Evolutionary conservation across 2,888 invertebrate species (phyloP), one percentile per base, ranked within the genome.

Genomic region (Drosophila buzzatii): DNA sequence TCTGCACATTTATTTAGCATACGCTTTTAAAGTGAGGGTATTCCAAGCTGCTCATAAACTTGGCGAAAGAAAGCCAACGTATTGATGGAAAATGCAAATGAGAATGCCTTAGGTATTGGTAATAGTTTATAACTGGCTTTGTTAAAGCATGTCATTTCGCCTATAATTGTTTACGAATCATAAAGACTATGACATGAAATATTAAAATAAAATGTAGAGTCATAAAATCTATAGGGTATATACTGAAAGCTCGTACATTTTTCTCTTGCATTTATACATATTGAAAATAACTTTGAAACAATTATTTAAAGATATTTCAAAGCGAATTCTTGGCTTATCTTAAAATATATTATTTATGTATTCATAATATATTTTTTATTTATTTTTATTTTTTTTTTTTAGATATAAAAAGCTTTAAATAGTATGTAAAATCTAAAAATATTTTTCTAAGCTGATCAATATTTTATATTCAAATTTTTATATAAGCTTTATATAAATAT

Each of bases 1-100:
- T 75, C 49, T 62, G 49, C 71, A 62, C 67, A 74, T 66, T 69
- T 64, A 73, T 73, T 76, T 57, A 39, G 18, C 49, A 78, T 79
- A 78, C 67, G 23, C 64, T 53, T 27, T 14, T 37, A 20, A 4
- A 4, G 18, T 16, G 4, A 14, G 68, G 42, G 56, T 49, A 65
- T 16, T 8, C 0, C 20, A 0, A 20, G n/a, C 20, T 18, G 14
- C 14, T 23, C 9, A 53, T n/a, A 7, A 39, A 55, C 20, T 37
- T 61, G 35, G 56, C 27, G 8, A 44, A 39, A 56, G 9, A 18
- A 27, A 55, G 27, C 12, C 35, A 52, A 52, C 35, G 52, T 20
- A 18, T 14, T 5, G 3, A 33, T 51, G 9, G 8, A 16, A 53
- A 37, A 53, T 53, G 37, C 23, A 51, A 20, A 51, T 51, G 0